Evolutionary conservation across 1,140 invertebrate genomes (phyloP).

Genomic region (Leptonema lineaticorne): DNA sequence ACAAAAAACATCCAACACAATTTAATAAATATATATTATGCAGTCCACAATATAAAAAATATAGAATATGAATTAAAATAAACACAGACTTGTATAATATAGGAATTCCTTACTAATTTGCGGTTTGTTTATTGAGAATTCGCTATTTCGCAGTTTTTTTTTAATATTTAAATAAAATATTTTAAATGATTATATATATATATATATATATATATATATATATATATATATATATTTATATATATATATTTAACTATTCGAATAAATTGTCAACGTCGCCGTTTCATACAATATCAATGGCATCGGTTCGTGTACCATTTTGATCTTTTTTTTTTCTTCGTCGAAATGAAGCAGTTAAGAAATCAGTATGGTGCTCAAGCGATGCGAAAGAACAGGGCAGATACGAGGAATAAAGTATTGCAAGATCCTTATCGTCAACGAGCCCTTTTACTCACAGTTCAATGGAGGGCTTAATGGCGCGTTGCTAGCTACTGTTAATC

Average conservation of each 20-base stretch:
- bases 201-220: background rate
- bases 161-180: no score
- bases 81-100: no score
- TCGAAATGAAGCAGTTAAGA: background rate
- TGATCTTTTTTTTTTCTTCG: background rate
- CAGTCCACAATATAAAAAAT: no score
- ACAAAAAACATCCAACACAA: no score
- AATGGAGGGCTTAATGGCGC: constrained; percentile 23
- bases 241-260: background rate
- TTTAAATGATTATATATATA: no score
- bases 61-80: no score
- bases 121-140: no score
- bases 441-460: constrained; percentile 17
- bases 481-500: constrained; percentile 22
- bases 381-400: constrained; percentile 10
- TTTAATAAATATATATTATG: no score
- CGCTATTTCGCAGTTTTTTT: no score
- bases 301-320: background rate
- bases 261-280: background rate
- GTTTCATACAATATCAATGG: background rate
- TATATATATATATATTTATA: background rate
- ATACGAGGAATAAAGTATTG: constrained; percentile 23
- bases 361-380: background rate
- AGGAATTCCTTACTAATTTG: no score
- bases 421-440: constrained; percentile 21